Base-by-base conservation (phyloP, 2,888 invertebrate species). In the Hirudinaria manillensis region DNA sequence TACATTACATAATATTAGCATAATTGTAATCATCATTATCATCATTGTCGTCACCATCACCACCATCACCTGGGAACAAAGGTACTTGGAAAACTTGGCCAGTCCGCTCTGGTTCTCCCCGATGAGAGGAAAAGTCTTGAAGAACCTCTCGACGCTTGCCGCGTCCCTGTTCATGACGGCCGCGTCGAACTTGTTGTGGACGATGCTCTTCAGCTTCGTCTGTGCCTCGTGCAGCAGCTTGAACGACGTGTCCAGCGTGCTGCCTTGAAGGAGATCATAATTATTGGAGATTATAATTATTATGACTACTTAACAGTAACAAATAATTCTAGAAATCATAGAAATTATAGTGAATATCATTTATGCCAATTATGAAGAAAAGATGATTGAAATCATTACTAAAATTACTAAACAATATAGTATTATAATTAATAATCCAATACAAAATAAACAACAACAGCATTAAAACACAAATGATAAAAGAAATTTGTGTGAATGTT, bases 91-190 rank as follows among this genome's bases (percentile, higher is more conserved):
- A 82, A 96, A 94, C 81, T 93, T 90, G 76, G 89, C 89, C 21
- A 99, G 89, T 0, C 98, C 98, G 81, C 93, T 92, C 61, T 91
- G 90, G 77, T 96, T 93, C 86, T 93, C 91, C 27, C 94, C 94
- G 13, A 99, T 88, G 77, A 97, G 88, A 0, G 99, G 98, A 86
- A 97, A 99, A 82, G 99, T 90, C 86, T 97, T 97, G 85, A 98
- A 98, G 84, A 97, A 93, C 75, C 97, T 88, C 84, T 97, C 95
- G 2, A 78, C 79, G 16, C 78, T 78, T 3, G 79, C 78, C 16
- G 77, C 77, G 74, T 79, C 79, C n/a, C 77, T 78, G 3, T 3
- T 34, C 38, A 78, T 78, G 21, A 80, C 80, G 7, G 79, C 79
- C 0, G 76, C 78, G 32, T 80, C 79, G 76, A 80, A 80, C 83